Evolutionary conservation across 2,113 vertebrate species (phyloP), one percentile per base, ranked within the genome.

Genomic region (Brienomyrus brachyistius): DNA sequence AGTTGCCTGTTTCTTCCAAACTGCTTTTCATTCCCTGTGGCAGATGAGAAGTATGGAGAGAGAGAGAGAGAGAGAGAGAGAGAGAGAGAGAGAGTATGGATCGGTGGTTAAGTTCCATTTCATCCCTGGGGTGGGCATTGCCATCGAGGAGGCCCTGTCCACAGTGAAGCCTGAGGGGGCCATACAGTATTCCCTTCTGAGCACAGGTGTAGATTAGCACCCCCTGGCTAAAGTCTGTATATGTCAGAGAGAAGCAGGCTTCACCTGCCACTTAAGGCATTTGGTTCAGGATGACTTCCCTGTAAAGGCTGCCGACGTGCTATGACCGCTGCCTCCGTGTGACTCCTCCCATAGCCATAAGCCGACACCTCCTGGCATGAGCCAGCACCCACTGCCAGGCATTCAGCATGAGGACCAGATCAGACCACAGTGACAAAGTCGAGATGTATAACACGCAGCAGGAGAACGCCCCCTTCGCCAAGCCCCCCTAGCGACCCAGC

Each of bases 1-100:
- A 99, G 99, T 99, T 98, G 98, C 98, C 97, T 97, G 97, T 98
- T 97, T 97, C 97, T 97, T 98, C 98, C 97, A 97, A 97, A 91
- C 94, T 97, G 97, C 97, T 97, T 97, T 98, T 98, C 97, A 98
- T 97, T 97, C 97, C 96, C 96, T 86, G 94, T 93, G 95, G 97
- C 95, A 86, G 84, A 47, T 85, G 83, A 90, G 27, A 70, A 31
- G 62, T 70, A 70, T 13, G 62, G 62, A 70, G 93, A 92, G 96
- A 97, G 56, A 95, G 94, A 62, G 19, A 56, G 19, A 56, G 54
- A 59, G 54, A 62, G n/a, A n/a, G n/a, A 92, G 96, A 97, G 56
- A 95, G 94, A 62, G 59, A 23, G 93, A 92, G 92, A 88, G 96
- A 97, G 54, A 95, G 94, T 91, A 88, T 91, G 94, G 94, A 95